Percentiles rank a stretch among this genome's conserved stretches.
These are phyloP conservation scores for Erinaceus europaeus DNA, from an alignment of 2,113 vertebrate species.

Conservation along the genomic window DNA sequence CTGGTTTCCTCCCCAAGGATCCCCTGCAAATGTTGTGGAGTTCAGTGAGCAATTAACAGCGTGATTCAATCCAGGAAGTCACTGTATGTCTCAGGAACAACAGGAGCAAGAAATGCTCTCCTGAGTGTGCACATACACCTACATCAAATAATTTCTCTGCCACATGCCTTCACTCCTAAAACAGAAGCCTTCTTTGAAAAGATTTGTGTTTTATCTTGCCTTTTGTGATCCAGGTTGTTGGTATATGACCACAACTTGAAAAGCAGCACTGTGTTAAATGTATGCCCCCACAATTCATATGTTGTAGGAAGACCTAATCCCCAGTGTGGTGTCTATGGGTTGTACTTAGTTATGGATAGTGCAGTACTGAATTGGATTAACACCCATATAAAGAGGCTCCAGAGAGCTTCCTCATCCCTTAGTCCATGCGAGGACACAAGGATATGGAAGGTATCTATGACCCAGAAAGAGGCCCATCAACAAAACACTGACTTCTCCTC, in stretches of 20 bases:
- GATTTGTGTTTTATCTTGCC: neutral
- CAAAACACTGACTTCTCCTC: rapidly evolving
- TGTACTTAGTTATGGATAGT: neutral
- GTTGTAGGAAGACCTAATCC: neutral
- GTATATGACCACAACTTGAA: neutral
- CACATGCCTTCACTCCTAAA: rapidly evolving
- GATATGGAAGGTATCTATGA: neutral
- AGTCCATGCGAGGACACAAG: rapidly evolving
- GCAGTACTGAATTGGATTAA: no score
- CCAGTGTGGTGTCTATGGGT: neutral
- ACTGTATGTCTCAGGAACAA: neutral
- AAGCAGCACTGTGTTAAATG: neutral
- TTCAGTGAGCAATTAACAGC: rapidly evolving
- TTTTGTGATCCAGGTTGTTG: neutral
- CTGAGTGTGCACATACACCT: rapidly evolving
- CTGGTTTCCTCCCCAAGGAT: neutral
- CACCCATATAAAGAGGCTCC: neutral
- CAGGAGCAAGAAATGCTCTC: neutral
- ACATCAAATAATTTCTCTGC: rapidly evolving
- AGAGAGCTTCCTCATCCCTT: neutral
- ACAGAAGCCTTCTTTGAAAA: rapidly evolving
- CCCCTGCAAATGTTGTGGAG: neutral
- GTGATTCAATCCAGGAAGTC: neutral
- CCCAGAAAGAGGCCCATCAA: no score
- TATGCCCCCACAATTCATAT: neutral